Evolutionary conservation across 1,140 invertebrate species (phyloP), one percentile per base, ranked within the genome.

Genomic region (Heterodera carotae): DNA sequence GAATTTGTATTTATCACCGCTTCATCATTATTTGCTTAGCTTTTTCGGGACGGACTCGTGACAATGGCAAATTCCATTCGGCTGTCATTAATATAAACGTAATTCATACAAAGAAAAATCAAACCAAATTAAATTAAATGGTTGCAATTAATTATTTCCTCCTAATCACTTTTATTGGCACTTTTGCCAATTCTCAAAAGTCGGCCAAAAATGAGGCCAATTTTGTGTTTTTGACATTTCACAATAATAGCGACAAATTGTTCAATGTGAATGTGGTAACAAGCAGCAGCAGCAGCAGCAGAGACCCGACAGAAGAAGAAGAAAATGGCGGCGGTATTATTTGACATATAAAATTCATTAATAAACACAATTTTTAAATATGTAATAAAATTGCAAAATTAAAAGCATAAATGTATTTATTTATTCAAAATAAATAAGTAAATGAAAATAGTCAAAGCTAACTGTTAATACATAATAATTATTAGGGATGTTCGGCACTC

Each of bases 161-260:
- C 33, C 5, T 70, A 1, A 18, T 43, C 2, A 34, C 12, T 43
- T 70, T 70, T 27, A 36, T 33, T 43, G 33, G 15, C 48, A 48
- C 59, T 48, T 71, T 27, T 53, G 69, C 33, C 22, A 25, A 71
- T n/a, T 36, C 18, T 6, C 48, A 71, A 56, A 27, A 43, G 7
- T 53, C 33, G 59, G 18, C 31, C 2, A 71, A 71, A 48, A 33
- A 43, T 36, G 29, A 27, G 31, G 27, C 69, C 18, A 48, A 71
- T 71, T 71, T 71, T 71, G 59, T 71, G 48, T 71, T 71, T 71
- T 22, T 71, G 33, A 71, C 69, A 18, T 71, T 71, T 71, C 22
- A n/a, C 59, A 71, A 71, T 33, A 33, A 25, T 2, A 56, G 43
- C 18, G 69, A 48, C 18, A n/a, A 25, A 7, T 56, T 2, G 29